Evolutionary conservation across 2,888 invertebrate genomes (phyloP).

Genomic region (Caenorhabditis becei): DNA sequence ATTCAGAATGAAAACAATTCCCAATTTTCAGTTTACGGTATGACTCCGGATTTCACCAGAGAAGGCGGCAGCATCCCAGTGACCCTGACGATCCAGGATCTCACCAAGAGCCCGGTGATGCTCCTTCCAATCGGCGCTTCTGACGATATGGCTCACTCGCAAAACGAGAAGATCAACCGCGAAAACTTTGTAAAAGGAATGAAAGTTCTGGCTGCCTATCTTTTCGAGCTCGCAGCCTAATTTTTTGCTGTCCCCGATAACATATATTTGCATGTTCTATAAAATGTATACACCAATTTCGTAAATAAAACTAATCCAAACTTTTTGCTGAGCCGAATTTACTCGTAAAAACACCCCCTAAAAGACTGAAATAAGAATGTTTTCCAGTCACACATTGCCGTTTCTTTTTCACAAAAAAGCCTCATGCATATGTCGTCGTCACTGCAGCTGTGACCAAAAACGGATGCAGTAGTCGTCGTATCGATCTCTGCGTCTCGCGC

Average conservation of each 20-base stretch:
- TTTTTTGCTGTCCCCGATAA: slow-evolving; percentile 9
- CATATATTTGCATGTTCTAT: slow-evolving; percentile 11
- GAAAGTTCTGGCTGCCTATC: slow-evolving; percentile 78
- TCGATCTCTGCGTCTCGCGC: slow-evolving; percentile 42
- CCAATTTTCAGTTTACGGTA: slow-evolving; percentile 87
- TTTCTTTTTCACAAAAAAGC: slow-evolving; percentile 39
- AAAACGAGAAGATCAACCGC: slow-evolving; percentile 96
- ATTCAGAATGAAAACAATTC: not conserved
- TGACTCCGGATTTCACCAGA: slow-evolving; percentile 94
- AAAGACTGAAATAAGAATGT: slow-evolving; percentile 12
- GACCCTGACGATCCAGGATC: slow-evolving; percentile 88
- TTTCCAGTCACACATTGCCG: slow-evolving; percentile 32
- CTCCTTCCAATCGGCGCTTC: slow-evolving; percentile 94
- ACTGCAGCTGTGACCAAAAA: slow-evolving; percentile 24
- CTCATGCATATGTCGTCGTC: slow-evolving; percentile 57
- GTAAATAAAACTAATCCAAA: not conserved
- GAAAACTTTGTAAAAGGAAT: slow-evolving; percentile 78
- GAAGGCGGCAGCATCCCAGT: slow-evolving; percentile 99
- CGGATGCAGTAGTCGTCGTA: slow-evolving; percentile 55
- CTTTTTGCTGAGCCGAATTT: not conserved
- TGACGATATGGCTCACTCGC: slow-evolving; percentile 98
- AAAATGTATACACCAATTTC: slow-evolving; percentile 4
- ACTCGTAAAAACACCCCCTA: not conserved
- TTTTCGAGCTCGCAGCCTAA: slow-evolving; percentile 74
- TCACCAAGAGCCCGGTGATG: slow-evolving; percentile 89